Evolutionary conservation across 2,888 invertebrate species (phyloP).

Genomic region (Hermaeophaga mercurialis): DNA sequence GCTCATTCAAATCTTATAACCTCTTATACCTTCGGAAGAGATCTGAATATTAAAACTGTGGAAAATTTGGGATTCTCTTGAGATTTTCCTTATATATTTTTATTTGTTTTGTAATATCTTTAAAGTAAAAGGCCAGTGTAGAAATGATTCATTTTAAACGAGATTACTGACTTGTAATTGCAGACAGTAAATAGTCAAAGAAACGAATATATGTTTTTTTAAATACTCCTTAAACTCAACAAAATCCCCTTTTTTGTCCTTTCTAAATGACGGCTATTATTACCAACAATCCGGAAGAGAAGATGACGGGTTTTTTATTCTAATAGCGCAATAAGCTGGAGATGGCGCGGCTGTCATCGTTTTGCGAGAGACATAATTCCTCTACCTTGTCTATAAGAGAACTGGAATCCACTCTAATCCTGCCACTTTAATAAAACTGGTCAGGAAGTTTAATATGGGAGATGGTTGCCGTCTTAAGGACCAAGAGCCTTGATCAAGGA

Average conservation of each 20-base stretch:
- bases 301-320: slow-evolving; percentile 26
- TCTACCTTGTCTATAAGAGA: slow-evolving; percentile 29
- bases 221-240: too few relatives aligned
- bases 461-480: slow-evolving; percentile 38
- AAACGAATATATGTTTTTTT: too few relatives aligned
- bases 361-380: slow-evolving; percentile 28
- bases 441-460: slow-evolving; percentile 38
- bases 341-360: slow-evolving; percentile 25
- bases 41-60: not conserved
- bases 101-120: too few relatives aligned
- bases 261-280: not conserved
- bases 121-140: too few relatives aligned
- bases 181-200: too few relatives aligned
- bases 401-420: slow-evolving; percentile 39
- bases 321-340: slow-evolving; percentile 26
- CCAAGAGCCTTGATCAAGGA: slow-evolving; percentile 30
- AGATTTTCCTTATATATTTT: too few relatives aligned
- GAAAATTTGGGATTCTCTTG: too few relatives aligned
- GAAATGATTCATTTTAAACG: too few relatives aligned
- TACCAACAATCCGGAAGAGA: not conserved
- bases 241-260: not conserved
- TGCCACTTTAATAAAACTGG: slow-evolving; percentile 45
- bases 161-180: too few relatives aligned
- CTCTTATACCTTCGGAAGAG: not conserved
- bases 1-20: slow-evolving; percentile 2